Evolutionary conservation across 2,888 invertebrate genomes (phyloP), one percentile per base, ranked within the genome.

Genomic region (Mellilla xanthometata): DNA sequence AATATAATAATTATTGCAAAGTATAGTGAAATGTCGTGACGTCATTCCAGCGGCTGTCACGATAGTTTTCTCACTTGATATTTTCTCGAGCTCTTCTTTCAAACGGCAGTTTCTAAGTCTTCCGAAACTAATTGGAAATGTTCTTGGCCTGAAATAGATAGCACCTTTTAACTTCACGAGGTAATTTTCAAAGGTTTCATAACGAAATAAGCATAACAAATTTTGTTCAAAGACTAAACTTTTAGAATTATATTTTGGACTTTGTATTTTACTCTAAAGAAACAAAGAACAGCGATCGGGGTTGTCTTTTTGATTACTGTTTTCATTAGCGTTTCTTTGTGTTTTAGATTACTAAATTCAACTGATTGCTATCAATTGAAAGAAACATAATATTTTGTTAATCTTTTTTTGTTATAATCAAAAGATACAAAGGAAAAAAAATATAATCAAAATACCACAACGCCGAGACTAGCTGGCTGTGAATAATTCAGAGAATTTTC

Each of bases 91-190:
- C 15, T 19, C 15, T 19, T 19, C 15, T 19, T 68, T 86, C 71
- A 90, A 60, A 90, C 89, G 30, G 88, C 84, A 48, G 90, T 90
- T 75, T 87, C 90, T 57, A 87, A 72, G 63, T 90, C 90, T 65
- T 89, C 90, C 33, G 90, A 86, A 48, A 85, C 86, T 77, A 88
- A 76, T 77, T 90, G 90, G 63, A 90, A 90, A 75, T 89, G 87
- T 68, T 90, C 90, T 70, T 90, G 90, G 74, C 89, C 90, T 90
- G 83, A 58, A 87, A 85, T 48, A 53, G 51, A 59, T 53, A 40
- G 26, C 26, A 39, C 13, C 36, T 56, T 56, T 46, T 39, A 56
- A 35, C 11, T 31, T 36, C 40, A 31, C 5, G 19, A 15, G 24
- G 23, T 27, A 49, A 46, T 12, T 22, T 28, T 38, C 8, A 12